Evolutionary conservation across 2,113 vertebrate genomes (phyloP), one percentile per base, ranked within the genome.

Genomic region (Pleuronectes platessa): DNA sequence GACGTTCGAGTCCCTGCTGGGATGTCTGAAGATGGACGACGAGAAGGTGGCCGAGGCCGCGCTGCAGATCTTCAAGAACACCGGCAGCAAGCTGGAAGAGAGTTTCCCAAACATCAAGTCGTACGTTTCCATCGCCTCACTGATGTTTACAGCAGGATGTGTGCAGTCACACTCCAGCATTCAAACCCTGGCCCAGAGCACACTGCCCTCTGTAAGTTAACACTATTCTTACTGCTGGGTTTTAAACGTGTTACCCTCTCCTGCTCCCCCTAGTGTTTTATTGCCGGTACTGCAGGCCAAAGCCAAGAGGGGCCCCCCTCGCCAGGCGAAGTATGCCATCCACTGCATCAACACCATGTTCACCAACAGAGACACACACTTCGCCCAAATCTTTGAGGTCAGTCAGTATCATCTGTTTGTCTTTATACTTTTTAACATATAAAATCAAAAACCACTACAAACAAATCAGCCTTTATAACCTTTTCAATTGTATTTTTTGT

Each of bases 381-480:
- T 99, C 86, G 98, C 97, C 81, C 97, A 99, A 87, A 99, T 99
- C 93, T 99, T 99, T 91, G 97, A 98, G 97, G 98, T 99, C 93
- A 94, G 88, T 61, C 69, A 18, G 2, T 42, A 53, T 4, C 2
- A 3, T 61, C 3, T 53, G 5, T 53, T 26, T 35, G 14, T 0
- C n/a, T 69, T 45, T 40, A 11, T 7, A 18, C 2, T 14, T 8
- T 23, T 37, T 12, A 18, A 74, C 15, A 15, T 51, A 0, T 47
- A 14, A 2, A 47, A 24, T 58, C 13, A n/a, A 37, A 40, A 47
- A 47, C 40, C 7, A 4, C 9, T 0, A 2, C n/a, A 2, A 8
- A 35, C n/a, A 56, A 61, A 35, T 26, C n/a, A 55, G 40, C 40
- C 12, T 13, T 42, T 42, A 42, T 42, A 42, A 3, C 40, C 3